These are phyloP conservation scores for Nasonia giraulti DNA, from an alignment of 1,140 invertebrate genomes.

Conservation along the genomic window DNA sequence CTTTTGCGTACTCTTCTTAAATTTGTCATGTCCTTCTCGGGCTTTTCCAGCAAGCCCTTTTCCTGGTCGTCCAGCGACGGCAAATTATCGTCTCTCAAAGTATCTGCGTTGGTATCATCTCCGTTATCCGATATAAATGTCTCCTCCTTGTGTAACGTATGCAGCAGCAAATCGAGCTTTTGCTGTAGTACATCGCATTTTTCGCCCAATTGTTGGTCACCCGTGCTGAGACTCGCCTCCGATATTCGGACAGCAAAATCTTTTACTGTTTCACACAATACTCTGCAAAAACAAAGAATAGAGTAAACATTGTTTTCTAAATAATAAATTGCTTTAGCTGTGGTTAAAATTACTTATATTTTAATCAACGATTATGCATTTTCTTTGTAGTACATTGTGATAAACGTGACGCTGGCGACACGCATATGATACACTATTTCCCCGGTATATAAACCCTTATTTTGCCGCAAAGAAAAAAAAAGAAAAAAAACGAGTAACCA, in stretches of 20 bases:
- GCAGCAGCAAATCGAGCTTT: constrained; percentile 85
- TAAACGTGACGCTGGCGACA: too few relatives aligned
- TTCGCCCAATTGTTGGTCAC: constrained; percentile 78
- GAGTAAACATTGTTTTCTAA: constrained; percentile 36
- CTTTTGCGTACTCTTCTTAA: constrained; percentile 63
- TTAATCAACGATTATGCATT: neutral
- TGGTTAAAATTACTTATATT: neutral
- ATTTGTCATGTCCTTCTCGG: constrained; percentile 77
- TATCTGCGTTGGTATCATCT: constrained; percentile 57
- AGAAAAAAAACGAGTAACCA: neutral
- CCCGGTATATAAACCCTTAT: too few relatives aligned
- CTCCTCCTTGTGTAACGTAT: constrained; percentile 83
- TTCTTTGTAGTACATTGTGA: neutral
- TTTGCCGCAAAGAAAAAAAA: neutral
- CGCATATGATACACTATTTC: too few relatives aligned
- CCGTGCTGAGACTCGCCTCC: constrained; percentile 76
- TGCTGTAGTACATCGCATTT: constrained; percentile 86
- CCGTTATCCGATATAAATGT: constrained; percentile 59
- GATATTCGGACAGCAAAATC: constrained; percentile 82
- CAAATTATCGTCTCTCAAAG: constrained; percentile 56
- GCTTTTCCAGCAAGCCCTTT: constrained; percentile 78
- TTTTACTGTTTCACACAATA: constrained; percentile 87
- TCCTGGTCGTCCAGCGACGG: constrained; percentile 71
- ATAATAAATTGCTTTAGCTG: neutral
- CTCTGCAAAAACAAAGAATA: constrained; percentile 66